Evolutionary conservation across 2,797 vertebrate genomes (phyloP).

Genomic region (Leptoclinus maculatus): DNA sequence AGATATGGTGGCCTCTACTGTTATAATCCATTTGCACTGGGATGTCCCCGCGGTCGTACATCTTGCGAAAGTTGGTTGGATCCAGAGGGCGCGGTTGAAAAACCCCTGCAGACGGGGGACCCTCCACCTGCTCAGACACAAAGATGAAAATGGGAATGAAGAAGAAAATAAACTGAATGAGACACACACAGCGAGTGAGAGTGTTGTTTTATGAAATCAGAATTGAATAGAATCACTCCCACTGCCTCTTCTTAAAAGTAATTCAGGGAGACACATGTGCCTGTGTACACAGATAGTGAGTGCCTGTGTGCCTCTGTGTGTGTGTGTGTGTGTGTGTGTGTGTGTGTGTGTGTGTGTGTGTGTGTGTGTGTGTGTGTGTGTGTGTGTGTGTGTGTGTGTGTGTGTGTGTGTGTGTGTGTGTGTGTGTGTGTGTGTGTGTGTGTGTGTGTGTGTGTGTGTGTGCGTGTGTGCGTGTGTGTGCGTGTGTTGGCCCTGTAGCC

Average conservation of each 20-base stretch:
- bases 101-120: slow-evolving; percentile 89
- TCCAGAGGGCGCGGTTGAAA: slow-evolving; percentile 90
- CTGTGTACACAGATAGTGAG: slow-evolving; percentile 58
- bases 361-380: too few species aligned
- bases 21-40: slow-evolving; percentile 83
- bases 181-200: slow-evolving; percentile 39
- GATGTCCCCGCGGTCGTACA: slow-evolving; percentile 93
- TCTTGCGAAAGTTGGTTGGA: slow-evolving; percentile 91
- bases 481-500: slow-evolving; percentile 65
- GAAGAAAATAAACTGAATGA: slow-evolving; percentile 36
- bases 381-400: too few species aligned
- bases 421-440: slow-evolving; percentile 34
- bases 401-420: too few species aligned
- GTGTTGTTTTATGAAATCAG: slow-evolving; percentile 67
- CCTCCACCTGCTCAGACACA: slow-evolving; percentile 84
- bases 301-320: slow-evolving; percentile 30
- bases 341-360: slow-evolving; percentile 28
- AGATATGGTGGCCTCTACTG: slow-evolving; percentile 78
- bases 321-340: slow-evolving; percentile 31
- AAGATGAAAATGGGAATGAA: slow-evolving; percentile 26
- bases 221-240: slow-evolving; percentile 72
- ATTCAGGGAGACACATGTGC: slow-evolving; percentile 68
- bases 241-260: slow-evolving; percentile 61
- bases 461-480: slow-evolving; percentile 31
- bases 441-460: slow-evolving; percentile 31